phyloP scores from a whole-genome alignment of 1,140 invertebrate genomes.

The Leptonema lineaticorne region DNA sequence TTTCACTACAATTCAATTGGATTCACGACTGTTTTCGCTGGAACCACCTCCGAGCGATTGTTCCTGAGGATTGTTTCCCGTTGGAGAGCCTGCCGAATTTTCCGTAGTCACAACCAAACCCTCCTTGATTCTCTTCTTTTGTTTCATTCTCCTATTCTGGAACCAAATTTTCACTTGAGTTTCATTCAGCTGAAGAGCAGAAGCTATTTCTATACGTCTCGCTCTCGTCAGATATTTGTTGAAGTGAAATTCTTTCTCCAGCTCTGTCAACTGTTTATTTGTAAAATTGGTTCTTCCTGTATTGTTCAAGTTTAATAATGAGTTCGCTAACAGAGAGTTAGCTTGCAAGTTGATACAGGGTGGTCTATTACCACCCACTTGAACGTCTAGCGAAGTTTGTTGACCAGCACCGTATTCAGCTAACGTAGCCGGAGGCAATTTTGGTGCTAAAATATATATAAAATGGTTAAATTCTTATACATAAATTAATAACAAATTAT shows the following conservation, averaged over 20 bases:
- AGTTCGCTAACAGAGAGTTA: constrained; percentile 51
- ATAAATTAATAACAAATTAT: neutral
- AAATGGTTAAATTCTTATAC: neutral
- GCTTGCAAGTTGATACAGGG: constrained; percentile 46
- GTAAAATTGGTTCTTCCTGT: constrained; percentile 97
- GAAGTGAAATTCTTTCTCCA: constrained; percentile 99
- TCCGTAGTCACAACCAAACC: constrained; percentile 64
- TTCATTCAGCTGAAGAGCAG: constrained; percentile 93
- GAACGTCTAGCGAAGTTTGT: constrained; percentile 49
- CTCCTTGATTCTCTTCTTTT: constrained; percentile 92
- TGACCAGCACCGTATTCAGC: constrained; percentile 46
- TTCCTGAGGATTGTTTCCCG: constrained; percentile 45
- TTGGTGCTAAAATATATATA: constrained; percentile 62
- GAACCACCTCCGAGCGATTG: constrained; percentile 50
- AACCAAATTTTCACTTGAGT: constrained; percentile 94
- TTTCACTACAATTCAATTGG: constrained; percentile 59
- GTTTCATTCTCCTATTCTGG: constrained; percentile 91
- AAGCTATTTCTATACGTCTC: constrained; percentile 95
- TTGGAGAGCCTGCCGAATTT: constrained; percentile 45
- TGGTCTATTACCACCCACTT: constrained; percentile 45
- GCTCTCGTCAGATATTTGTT: constrained; percentile 98
- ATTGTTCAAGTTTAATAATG: constrained; percentile 69
- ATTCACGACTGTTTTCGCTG: constrained; percentile 64
- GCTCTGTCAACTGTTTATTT: constrained; percentile 97
- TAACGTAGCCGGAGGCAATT: constrained; percentile 59